Percentiles rank a stretch among this genome's conserved stretches.
Conservation (phyloP, 2,797 vertebrate species). For the Melanogrammus aeglefinus region DNA sequence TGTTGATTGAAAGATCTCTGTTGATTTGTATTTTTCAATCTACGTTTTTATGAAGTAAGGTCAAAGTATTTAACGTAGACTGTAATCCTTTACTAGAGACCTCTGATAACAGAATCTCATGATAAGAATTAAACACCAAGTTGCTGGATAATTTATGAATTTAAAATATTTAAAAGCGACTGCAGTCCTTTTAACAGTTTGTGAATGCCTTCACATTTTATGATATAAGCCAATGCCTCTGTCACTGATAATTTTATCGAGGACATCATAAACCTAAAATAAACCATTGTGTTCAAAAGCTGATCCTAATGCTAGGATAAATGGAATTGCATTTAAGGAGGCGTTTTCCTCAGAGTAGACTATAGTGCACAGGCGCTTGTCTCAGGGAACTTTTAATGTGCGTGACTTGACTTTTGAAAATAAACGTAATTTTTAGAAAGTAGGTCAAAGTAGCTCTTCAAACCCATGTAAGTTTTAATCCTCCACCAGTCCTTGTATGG, state of each 20-base stretch:
- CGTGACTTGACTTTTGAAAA: not conserved
- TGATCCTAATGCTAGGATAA: not conserved
- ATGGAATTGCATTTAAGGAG: not conserved
- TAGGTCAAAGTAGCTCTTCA: not conserved
- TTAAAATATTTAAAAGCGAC: not conserved
- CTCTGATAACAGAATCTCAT: too few species aligned
- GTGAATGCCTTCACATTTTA: not conserved
- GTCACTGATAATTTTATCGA: not conserved
- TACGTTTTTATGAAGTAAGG: too few species aligned
- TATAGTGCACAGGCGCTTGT: not conserved
- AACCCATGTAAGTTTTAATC: not conserved
- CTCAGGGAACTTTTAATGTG: not conserved
- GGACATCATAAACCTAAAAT: not conserved
- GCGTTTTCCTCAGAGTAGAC: not conserved
- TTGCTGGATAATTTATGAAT: not conserved
- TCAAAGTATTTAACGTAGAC: not conserved
- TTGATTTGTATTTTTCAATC: not conserved
- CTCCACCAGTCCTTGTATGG: not conserved
- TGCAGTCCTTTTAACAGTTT: not conserved
- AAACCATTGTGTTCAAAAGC: not conserved
- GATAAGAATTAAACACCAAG: not conserved
- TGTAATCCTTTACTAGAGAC: not conserved
- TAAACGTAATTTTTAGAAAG: not conserved
- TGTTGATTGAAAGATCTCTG: not conserved
- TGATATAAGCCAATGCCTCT: not conserved